phyloP scores from a whole-genome alignment of 2,113 vertebrate genomes.

The Gadus chalcogrammus region DNA sequence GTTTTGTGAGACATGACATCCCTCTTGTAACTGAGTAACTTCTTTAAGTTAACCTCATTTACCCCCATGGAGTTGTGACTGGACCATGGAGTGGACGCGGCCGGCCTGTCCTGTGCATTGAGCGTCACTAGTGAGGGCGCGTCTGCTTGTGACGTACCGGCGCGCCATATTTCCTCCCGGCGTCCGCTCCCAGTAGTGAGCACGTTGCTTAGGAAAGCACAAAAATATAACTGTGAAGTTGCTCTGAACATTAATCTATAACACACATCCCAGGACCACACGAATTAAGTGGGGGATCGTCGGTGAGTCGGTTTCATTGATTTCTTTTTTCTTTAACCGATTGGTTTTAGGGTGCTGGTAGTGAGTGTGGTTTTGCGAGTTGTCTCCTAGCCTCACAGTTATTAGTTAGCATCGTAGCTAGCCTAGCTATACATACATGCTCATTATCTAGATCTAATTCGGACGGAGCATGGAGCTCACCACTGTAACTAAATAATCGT shows the following conservation, averaged over 20 bases:
- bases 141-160: not conserved
- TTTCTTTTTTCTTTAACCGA: not conserved
- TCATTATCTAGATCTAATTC: too few relatives aligned
- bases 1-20: too few relatives aligned
- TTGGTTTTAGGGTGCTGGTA: not conserved
- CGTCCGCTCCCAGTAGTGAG: not conserved
- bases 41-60: too few relatives aligned
- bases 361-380: not conserved
- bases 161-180: conserved; percentile 14
- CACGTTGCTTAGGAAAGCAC: not conserved
- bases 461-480: too few relatives aligned
- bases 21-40: too few relatives aligned
- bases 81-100: too few relatives aligned
- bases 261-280: too few relatives aligned
- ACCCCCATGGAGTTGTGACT: too few relatives aligned
- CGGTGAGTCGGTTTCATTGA: not conserved
- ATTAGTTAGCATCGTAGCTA: conserved; percentile 1
- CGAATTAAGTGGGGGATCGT: not conserved
- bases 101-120: not conserved
- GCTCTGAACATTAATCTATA: too few relatives aligned
- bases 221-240: too few relatives aligned
- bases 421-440: too few relatives aligned
- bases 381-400: not conserved
- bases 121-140: not conserved
- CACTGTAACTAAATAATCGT: too few relatives aligned